Evolutionary conservation across 1,140 invertebrate genomes (phyloP), one percentile per base, ranked within the genome.

Genomic region (Lasioglossum baleicum): DNA sequence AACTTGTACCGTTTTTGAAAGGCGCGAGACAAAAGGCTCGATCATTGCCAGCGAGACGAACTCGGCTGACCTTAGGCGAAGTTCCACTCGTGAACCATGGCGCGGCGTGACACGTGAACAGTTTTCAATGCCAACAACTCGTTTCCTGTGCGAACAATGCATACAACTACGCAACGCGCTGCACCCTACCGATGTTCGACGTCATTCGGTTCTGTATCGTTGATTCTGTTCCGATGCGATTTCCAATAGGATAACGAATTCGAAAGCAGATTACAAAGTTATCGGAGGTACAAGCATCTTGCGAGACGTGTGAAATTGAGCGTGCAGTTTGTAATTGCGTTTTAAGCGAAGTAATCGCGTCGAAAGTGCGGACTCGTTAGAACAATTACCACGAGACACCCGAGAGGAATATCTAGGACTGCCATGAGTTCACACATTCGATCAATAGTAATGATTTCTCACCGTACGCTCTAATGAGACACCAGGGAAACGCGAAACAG

Each of bases 61-160:
- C 11, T n/a, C n/a, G 26, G 20, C 0, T 31, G 42, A 68, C 60
- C 35, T 66, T 73, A 53, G 26, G 53, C 60, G 42, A 56, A 73
- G 61, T 44, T 79, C 20, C 26, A 56, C 58, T 80, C 61, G 51
- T 17, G 70, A 66, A 35, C 56, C 26, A 22, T 17, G 44, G 8
- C 17, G 5, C 20, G 2, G 40, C 11, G 48, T 67, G 48, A 61
- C 56, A 42, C 65, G 74, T 81, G 83, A 81, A 58, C 65, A 58
- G 73, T 77, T 84, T 84, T 81, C 83, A 84, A 84, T 85, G 79
- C 78, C 79, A 78, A 69, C 42, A 64, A 64, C 73, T 72, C 58
- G n/a, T 81, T 85, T 81, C 74, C 77, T 69, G 61, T n/a, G 48
- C 31, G 71, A 84, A 84, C 83, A 85, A 85, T 85, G 73, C 69